phyloP scores from a whole-genome alignment of 2,797 vertebrate genomes.

The Gymnopithys bicolor region DNA sequence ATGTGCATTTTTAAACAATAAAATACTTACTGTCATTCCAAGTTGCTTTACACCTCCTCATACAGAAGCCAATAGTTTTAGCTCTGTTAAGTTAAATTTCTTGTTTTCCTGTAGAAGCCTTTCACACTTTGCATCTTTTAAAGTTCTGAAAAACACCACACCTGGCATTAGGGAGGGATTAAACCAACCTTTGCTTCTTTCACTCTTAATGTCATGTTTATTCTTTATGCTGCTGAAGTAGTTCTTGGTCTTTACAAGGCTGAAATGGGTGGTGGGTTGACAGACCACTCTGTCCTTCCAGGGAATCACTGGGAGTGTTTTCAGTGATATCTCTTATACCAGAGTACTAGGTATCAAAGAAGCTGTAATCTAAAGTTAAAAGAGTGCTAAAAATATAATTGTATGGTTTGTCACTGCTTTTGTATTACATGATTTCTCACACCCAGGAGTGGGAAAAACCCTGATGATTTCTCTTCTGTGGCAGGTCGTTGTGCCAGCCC shows the following conservation, averaged over 20 bases:
- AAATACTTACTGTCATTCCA: not conserved
- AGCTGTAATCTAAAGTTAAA: not conserved
- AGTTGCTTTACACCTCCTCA: not conserved
- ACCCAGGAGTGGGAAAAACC: not conserved
- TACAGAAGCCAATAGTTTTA: not conserved
- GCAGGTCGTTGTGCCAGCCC: not conserved
- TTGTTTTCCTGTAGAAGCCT: not conserved
- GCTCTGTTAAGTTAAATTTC: not conserved
- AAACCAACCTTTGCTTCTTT: not conserved
- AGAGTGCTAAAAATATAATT: not conserved
- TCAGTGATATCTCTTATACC: not conserved
- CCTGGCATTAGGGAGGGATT: not conserved
- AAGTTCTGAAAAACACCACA: not conserved
- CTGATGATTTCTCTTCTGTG: not conserved
- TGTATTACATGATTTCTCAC: not conserved
- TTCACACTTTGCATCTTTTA: not conserved
- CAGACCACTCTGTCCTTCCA: not conserved
- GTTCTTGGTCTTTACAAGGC: not conserved
- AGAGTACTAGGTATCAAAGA: not conserved
- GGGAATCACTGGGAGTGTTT: not conserved
- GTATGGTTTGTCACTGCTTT: not conserved
- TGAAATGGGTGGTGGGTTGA: not conserved
- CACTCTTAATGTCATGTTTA: not conserved
- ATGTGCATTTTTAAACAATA: not conserved
- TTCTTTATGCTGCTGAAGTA: not conserved